Base-by-base conservation (phyloP, 2,797 vertebrate species). In the Notolabrus celidotus region DNA sequence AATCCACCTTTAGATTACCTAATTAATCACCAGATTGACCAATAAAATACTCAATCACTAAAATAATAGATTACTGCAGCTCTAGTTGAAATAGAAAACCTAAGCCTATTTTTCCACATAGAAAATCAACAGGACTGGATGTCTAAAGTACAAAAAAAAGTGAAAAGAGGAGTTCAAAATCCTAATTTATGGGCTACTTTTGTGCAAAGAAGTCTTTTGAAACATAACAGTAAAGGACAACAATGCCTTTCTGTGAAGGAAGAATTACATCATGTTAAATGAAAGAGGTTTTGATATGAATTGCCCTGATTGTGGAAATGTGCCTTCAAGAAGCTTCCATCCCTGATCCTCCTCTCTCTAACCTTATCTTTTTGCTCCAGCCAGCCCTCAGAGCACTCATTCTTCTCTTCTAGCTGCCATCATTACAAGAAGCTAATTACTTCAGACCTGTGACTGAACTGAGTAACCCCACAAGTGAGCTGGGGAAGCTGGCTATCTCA, bases 391-490 rank as follows among this genome's bases (percentile, higher is more conserved):
- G 39, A 43, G 23, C n/a, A n/a, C 19, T 16, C 10, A 15, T 20
- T 52, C 54, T 79, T 71, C 52, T 67, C 61, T 54, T 62, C 46
- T 45, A 74, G 71, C 70, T 85, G 80, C 86, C 88, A 88, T 88
- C 88, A 85, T 88, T 86, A 85, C 80, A 79, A 89, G 78, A 85
- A 84, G 86, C 79, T 80, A 90, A 90, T 91, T 89, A 87, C 86
- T 85, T 88, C 87, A 81, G 76, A 77, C 75, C 76, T 64, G 42
- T 80, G 76, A 86, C 62, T 93, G 90, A 90, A 92, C 86, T 46
- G 80, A 91, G 83, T 92, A 86, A 89, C 88, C 90, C 81, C 64
- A 52, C 67, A 46, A 74, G 77, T 33, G 3, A 55, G 71, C 83
- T 59, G 42, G 68, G 66, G 60, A 74, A 82, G 72, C 78, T 70